phyloP scores from a whole-genome alignment of 2,113 vertebrate genomes.

The Crotalus helleri region DNA sequence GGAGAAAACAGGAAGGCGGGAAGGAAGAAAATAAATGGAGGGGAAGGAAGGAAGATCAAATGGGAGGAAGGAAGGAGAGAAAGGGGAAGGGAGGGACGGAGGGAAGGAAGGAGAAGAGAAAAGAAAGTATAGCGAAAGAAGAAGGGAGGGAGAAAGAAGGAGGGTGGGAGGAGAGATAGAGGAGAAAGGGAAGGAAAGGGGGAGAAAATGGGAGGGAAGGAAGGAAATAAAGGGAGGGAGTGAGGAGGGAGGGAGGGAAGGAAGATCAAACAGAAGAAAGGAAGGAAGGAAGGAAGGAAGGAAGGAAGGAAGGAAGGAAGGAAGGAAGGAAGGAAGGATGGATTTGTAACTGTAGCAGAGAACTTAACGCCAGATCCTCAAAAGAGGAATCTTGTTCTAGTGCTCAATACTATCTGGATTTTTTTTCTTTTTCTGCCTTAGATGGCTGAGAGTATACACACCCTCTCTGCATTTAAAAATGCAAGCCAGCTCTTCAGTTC shows the following conservation, averaged over 20 bases:
- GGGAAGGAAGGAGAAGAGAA: neutral
- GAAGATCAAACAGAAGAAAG: too few species aligned
- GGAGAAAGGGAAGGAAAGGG: neutral
- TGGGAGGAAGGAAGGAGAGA: neutral
- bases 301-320: neutral
- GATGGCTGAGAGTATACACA: neutral
- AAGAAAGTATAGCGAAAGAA: neutral
- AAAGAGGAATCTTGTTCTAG: conserved; percentile 8
- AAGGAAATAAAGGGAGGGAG: too few species aligned
- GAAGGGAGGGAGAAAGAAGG: neutral
- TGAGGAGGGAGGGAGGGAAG: too few species aligned
- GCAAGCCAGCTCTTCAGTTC: neutral
- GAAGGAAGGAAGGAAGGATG: neutral
- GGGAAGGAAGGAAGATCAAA: neutral
- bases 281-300: neutral
- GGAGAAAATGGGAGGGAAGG: neutral
- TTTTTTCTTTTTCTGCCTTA: neutral
- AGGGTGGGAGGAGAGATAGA: neutral
- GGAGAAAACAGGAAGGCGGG: too few species aligned
- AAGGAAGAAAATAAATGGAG: too few species aligned
- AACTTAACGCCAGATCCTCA: neutral
- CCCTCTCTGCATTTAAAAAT: neutral
- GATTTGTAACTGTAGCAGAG: conserved; percentile 44
- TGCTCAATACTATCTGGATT: neutral
- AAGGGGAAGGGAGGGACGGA: too few species aligned